Conservation (phyloP, 2,888 invertebrate species). For the Dioctria linearis region DNA sequence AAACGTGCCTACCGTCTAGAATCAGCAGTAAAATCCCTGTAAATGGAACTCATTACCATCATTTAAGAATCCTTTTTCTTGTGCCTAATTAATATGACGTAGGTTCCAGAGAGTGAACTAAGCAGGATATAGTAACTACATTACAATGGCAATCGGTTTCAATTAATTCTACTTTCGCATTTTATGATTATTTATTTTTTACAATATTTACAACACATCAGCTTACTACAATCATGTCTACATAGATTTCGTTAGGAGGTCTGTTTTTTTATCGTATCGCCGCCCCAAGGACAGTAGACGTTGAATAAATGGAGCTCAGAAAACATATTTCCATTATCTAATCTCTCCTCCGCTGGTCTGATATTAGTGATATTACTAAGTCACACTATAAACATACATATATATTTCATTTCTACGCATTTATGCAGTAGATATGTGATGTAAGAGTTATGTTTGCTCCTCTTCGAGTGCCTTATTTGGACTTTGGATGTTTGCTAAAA, state of each 20-base stretch:
- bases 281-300: conserved; percentile 14
- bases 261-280: conserved; percentile 9
- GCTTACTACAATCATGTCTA: neutral
- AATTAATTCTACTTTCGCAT: too few species aligned
- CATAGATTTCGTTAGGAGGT: conserved; percentile 13
- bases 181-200: too few species aligned
- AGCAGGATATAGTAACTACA: too few species aligned
- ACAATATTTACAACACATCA: too few species aligned
- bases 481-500: conserved; percentile 32
- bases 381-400: neutral
- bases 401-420: conserved; percentile 34
- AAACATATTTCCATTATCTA: conserved; percentile 6
- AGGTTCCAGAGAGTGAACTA: too few species aligned
- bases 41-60: too few species aligned
- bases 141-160: too few species aligned
- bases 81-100: too few species aligned
- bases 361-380: conserved; percentile 29
- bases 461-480: conserved; percentile 17
- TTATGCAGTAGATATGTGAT: neutral
- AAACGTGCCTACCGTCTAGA: too few species aligned
- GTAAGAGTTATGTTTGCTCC: conserved; percentile 26
- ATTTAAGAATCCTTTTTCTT: too few species aligned
- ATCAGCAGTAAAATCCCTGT: too few species aligned
- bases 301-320: neutral
- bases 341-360: conserved; percentile 22